Evolutionary conservation across 1,140 invertebrate genomes (phyloP), one percentile per base, ranked within the genome.

Genomic region (Epicauta chinensis): DNA sequence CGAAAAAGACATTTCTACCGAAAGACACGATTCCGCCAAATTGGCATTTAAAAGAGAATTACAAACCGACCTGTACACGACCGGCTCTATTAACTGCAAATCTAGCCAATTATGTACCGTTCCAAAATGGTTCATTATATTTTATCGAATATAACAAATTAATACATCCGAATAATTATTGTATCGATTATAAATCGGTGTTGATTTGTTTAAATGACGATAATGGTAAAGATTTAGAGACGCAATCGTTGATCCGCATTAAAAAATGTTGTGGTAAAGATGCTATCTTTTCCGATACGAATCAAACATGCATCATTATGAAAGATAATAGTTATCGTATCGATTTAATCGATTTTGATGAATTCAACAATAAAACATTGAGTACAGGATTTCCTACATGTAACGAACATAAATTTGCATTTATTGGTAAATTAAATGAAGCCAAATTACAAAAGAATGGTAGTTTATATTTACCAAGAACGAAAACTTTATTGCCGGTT

Each of bases 241-340:
- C 46, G 7, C 4, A 23, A 23, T 23, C 23, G 4, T 23, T 23
- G 4, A 50, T 71, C 12, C 63, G 64, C 39, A 62, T 79, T 31
- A 71, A 72, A 54, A 77, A 82, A 67, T 82, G 81, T 53, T 81
- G 82, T 57, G 75, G 80, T 16, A 59, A 75, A 49, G 69, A 74
- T 47, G 73, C 76, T 3, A 68, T 73, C 41, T 86, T 78, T 63
- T 77, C 76, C 55, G 73, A 76, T 55, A 70, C 67, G 36, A 76
- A 67, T 45, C 73, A 72, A 55, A 71, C 68, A 34, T 69, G 62
- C 42, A 58, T 53, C 1, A 7, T 36, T 3, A 46, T 56, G 11
- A 55, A 55, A 29, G 55, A 59, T 31, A 9, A 17, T 7, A 16
- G 43, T 9, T 59, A 59, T 15, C 50, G 38, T 6, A 53, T 62